A percentile compares a stretch with the other conserved stretches of the same genome.
Evolutionary conservation across 2,113 vertebrate genomes (phyloP).

Genomic region (Pterocles orientalis): DNA sequence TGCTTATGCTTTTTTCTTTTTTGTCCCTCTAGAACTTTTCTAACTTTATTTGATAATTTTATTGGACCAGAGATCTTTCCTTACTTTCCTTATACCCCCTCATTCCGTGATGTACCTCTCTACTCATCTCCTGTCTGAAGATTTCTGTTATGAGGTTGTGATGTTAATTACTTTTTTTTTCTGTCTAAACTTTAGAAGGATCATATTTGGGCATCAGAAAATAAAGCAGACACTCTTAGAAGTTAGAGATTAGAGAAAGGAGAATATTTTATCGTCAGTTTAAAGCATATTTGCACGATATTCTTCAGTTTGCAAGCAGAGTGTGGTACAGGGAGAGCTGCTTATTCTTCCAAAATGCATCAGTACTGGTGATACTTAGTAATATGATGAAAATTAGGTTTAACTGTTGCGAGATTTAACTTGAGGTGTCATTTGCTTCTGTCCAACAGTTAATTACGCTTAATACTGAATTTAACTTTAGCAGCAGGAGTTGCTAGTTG

Average conservation of each 20-base stretch:
- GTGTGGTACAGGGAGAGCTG: neutral
- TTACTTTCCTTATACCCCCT: neutral
- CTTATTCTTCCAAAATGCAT: neutral
- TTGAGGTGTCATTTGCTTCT: neutral
- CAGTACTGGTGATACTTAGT: neutral
- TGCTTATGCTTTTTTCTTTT: neutral
- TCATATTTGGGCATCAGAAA: neutral
- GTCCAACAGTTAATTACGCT: neutral
- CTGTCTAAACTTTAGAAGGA: neutral
- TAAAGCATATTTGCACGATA: rapidly evolving
- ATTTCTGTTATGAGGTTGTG: rapidly evolving
- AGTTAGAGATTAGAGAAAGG: neutral
- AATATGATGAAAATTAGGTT: neutral
- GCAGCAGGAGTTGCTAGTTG: neutral
- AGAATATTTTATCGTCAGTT: neutral
- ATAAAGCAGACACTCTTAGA: neutral
- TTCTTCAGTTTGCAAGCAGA: neutral
- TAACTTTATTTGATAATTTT: neutral
- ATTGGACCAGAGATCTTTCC: neutral
- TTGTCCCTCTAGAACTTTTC: neutral
- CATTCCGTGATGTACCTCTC: neutral
- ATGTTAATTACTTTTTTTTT: rapidly evolving
- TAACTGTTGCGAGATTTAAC: neutral
- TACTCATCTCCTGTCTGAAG: neutral
- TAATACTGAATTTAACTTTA: neutral